Evolutionary conservation across 2,113 vertebrate genomes (phyloP).

Genomic region (Sardina pilchardus): DNA sequence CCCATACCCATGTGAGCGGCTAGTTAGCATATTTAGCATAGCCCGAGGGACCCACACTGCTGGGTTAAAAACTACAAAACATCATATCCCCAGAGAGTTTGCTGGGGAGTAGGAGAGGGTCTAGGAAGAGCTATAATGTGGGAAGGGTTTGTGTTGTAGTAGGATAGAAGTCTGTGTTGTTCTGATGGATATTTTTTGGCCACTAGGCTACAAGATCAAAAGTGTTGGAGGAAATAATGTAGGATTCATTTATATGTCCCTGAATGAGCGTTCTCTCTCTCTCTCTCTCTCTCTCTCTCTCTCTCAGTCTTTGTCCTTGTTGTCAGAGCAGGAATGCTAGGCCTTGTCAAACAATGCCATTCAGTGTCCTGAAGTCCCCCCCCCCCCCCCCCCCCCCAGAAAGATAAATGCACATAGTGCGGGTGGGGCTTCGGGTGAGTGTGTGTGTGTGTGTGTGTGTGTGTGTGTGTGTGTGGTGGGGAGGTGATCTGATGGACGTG

Average conservation of each 20-base stretch:
- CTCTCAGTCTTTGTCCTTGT: background rate
- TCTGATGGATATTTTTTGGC: background rate
- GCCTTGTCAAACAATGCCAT: slow-evolving; percentile 20
- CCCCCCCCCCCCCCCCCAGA: background rate
- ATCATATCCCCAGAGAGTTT: background rate
- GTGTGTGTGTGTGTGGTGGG: background rate
- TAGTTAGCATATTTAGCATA: slow-evolving; percentile 21
- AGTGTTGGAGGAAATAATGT: background rate
- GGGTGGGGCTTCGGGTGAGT: too few species aligned
- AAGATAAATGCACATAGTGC: slow-evolving; percentile 1
- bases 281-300: slow-evolving; percentile 26
- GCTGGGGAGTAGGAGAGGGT: slow-evolving; percentile 19
- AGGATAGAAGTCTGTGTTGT: background rate
- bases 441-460: too few species aligned
- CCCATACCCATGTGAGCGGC: slow-evolving; percentile 20
- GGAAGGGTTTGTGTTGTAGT: background rate
- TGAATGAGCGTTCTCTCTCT: background rate
- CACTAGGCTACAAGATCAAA: background rate
- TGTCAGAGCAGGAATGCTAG: slow-evolving; percentile 8
- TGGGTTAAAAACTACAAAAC: background rate
- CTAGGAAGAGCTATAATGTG: slow-evolving; percentile 25
- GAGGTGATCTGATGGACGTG: slow-evolving; percentile 19
- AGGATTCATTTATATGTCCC: background rate
- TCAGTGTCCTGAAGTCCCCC: slow-evolving; percentile 8
- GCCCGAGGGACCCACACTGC: too few species aligned